Percentiles rank a stretch among this genome's conserved stretches.
Conservation (phyloP, 2,797 vertebrate species). For the Gouania willdenowi region DNA sequence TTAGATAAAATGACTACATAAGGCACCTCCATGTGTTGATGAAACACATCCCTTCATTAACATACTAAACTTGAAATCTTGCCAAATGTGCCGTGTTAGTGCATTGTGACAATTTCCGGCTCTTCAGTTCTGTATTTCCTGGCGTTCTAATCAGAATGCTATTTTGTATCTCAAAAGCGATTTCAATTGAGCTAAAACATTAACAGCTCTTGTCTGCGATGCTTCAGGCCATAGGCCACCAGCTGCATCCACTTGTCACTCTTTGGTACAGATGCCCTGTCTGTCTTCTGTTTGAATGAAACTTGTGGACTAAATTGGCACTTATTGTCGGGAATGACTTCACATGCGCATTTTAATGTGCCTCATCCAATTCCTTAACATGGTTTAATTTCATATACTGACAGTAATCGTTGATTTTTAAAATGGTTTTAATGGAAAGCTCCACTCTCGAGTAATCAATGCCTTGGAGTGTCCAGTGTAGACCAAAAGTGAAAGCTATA, state of each 20-base stretch:
- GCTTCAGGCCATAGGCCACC: slow-evolving; percentile 75
- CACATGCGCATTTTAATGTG: slow-evolving; percentile 63
- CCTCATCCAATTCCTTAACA: slow-evolving; percentile 66
- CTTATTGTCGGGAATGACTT: slow-evolving; percentile 64
- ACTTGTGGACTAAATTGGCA: slow-evolving; percentile 64
- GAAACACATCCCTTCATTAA: slow-evolving; percentile 63
- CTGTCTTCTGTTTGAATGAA: slow-evolving; percentile 62
- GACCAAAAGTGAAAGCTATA: slow-evolving; percentile 33
- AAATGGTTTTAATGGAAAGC: slow-evolving; percentile 41
- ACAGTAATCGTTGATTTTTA: slow-evolving; percentile 43
- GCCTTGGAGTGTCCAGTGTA: slow-evolving; percentile 40
- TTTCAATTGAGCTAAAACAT: slow-evolving; percentile 70
- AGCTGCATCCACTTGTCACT: slow-evolving; percentile 81
- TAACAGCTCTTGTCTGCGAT: slow-evolving; percentile 74
- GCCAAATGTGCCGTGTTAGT: slow-evolving; percentile 71
- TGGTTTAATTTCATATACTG: slow-evolving; percentile 61
- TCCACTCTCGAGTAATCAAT: slow-evolving; percentile 31
- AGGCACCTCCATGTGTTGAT: slow-evolving; percentile 45
- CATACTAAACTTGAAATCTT: slow-evolving; percentile 72
- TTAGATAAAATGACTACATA: slow-evolving; percentile 21
- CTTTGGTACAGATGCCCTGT: slow-evolving; percentile 73
- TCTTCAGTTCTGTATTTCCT: slow-evolving; percentile 79
- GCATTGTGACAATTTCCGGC: slow-evolving; percentile 81
- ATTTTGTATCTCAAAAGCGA: slow-evolving; percentile 78
- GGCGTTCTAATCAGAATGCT: slow-evolving; percentile 82